Percentiles rank a stretch among this genome's conserved stretches.
phyloP scores from a whole-genome alignment of 2,888 invertebrate genomes.

The Muscina levida region DNA sequence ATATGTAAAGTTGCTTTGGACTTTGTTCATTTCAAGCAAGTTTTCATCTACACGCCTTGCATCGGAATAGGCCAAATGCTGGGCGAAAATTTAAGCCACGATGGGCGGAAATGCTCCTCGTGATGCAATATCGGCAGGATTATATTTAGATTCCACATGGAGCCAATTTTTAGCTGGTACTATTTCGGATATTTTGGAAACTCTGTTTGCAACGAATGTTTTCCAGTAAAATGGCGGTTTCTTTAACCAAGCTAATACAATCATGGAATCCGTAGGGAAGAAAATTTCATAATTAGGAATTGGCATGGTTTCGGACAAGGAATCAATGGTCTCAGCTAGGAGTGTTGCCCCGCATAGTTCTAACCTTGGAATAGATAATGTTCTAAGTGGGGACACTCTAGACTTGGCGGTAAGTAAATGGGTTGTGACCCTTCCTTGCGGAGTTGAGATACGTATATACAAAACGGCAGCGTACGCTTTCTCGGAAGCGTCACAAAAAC shows the following conservation, averaged over 20 bases:
- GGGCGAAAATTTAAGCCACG: too few relatives aligned
- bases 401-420: slow-evolving; percentile 33
- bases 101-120: not conserved
- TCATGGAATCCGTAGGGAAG: slow-evolving; percentile 30
- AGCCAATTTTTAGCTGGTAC: slow-evolving; percentile 7
- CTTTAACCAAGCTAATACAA: slow-evolving; percentile 35
- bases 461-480: slow-evolving; percentile 1
- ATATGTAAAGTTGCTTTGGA: not conserved
- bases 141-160: slow-evolving; percentile 17
- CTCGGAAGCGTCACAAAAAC: slow-evolving; percentile 11
- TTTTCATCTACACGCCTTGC: not conserved
- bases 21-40: not conserved
- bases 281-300: not conserved
- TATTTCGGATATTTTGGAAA: slow-evolving; percentile 25
- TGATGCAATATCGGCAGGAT: slow-evolving; percentile 37
- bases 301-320: not conserved
- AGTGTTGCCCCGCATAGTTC: slow-evolving; percentile 33
- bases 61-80: slow-evolving; percentile 37
- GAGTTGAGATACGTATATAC: not conserved
- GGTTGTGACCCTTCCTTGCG: not conserved
- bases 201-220: slow-evolving; percentile 33
- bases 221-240: slow-evolving; percentile 31
- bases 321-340: not conserved
- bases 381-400: slow-evolving; percentile 32
- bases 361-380: slow-evolving; percentile 27